Evolutionary conservation across 64 coral and sea anemone species (phyloP).

Genomic region (Montipora foliosa): DNA sequence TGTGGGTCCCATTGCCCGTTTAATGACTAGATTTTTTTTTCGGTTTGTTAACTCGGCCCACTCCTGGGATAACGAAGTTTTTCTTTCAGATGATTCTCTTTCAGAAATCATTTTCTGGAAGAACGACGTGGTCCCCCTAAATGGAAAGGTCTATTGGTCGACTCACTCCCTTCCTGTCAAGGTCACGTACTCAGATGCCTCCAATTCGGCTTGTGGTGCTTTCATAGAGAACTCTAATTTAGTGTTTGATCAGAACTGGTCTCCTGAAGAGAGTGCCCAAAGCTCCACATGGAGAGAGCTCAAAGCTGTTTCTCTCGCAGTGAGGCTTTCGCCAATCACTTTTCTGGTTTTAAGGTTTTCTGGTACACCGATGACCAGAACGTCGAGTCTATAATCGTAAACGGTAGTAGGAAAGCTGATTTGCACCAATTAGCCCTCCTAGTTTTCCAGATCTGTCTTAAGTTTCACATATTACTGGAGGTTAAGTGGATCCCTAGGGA

Average conservation of each 20-base stretch:
- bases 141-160: neutral
- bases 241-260: neutral
- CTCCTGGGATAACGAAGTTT: neutral
- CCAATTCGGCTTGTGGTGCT: neutral
- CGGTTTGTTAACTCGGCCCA: neutral
- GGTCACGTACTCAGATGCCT: conserved; percentile 48
- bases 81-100: neutral
- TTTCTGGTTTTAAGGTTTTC: conserved; percentile 31
- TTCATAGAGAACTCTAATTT: neutral
- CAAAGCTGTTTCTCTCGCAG: neutral
- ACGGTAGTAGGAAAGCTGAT: conserved; percentile 43
- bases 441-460: conserved; percentile 21
- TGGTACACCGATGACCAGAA: conserved; percentile 66
- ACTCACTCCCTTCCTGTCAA: conserved; percentile 25
- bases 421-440: conserved; percentile 36
- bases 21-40: conserved; percentile 48
- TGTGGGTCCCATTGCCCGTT: neutral
- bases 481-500: no score
- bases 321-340: neutral
- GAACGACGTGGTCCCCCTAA: conserved; percentile 19
- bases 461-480: neutral
- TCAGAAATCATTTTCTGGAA: conserved; percentile 57
- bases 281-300: conserved; percentile 34
- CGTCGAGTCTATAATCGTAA: conserved; percentile 34
- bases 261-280: conserved; percentile 27